These are phyloP conservation scores for Actinia equina DNA, from an alignment of 64 coral and sea anemone species.

Conservation along the genomic window DNA sequence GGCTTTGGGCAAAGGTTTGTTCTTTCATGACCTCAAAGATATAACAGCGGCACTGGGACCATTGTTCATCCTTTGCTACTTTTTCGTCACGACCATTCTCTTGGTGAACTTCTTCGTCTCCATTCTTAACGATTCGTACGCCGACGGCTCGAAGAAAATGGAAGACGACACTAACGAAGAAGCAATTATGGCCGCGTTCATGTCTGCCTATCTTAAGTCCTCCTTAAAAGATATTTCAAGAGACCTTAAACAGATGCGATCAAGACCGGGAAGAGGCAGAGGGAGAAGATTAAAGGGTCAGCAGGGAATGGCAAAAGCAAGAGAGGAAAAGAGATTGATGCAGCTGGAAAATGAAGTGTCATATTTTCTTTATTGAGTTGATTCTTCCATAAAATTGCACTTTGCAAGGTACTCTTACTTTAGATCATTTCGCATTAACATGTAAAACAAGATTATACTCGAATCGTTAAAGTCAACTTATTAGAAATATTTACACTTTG, in stretches of 20 bases:
- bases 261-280: background rate
- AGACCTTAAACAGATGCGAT: background rate
- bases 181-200: constrained; percentile 22
- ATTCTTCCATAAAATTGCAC: too few species aligned
- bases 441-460: too few species aligned
- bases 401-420: too few species aligned
- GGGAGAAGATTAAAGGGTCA: too few species aligned
- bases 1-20: constrained; percentile 16
- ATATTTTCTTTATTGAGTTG: too few species aligned
- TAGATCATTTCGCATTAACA: too few species aligned
- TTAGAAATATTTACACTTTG: too few species aligned
- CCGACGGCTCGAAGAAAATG: constrained; percentile 24
- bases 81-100: constrained; percentile 43
- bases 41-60: constrained; percentile 34
- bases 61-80: constrained; percentile 54
- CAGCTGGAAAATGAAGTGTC: too few species aligned
- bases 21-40: constrained; percentile 37
- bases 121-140: constrained; percentile 58
- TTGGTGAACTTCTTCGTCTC: constrained; percentile 63
- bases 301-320: too few species aligned
- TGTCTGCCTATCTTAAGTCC: constrained; percentile 9
- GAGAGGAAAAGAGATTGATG: too few species aligned
- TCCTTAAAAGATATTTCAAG: constrained; percentile 35
- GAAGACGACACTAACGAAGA: constrained; percentile 16
- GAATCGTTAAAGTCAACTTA: too few species aligned